Conservation (phyloP, 2,113 vertebrate genomes). For the Pitta sordida region DNA sequence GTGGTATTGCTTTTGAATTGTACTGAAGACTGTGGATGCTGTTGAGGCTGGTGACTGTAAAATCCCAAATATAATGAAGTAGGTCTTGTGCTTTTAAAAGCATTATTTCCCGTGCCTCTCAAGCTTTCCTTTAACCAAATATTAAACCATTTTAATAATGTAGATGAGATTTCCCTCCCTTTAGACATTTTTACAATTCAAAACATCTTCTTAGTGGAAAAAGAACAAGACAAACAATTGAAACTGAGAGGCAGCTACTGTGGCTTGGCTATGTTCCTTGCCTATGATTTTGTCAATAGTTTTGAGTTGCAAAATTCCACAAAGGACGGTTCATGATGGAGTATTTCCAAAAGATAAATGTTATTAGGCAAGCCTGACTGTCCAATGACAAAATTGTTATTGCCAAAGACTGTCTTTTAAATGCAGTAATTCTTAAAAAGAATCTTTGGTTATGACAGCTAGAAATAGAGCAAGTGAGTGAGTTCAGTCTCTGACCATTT, state of each 20-base stretch:
- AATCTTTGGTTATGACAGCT: not conserved
- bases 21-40: not conserved
- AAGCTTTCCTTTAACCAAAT: not conserved
- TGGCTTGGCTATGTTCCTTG: not conserved
- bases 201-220: not conserved
- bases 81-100: not conserved
- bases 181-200: not conserved
- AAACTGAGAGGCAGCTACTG: not conserved
- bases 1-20: not conserved
- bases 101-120: not conserved
- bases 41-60: not conserved
- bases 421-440: not conserved
- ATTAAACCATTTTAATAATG: not conserved
- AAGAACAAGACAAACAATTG: not conserved
- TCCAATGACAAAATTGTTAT: not conserved
- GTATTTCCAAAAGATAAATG: not conserved
- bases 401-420: not conserved
- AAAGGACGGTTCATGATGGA: not conserved
- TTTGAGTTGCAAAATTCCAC: not conserved
- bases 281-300: not conserved
- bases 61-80: not conserved
- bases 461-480: not conserved
- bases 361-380: not conserved
- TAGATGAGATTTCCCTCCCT: not conserved
- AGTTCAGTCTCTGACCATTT: conserved; percentile 22